Evolutionary conservation across 2,113 vertebrate genomes (phyloP).

Genomic region (Silurus meridionalis): DNA sequence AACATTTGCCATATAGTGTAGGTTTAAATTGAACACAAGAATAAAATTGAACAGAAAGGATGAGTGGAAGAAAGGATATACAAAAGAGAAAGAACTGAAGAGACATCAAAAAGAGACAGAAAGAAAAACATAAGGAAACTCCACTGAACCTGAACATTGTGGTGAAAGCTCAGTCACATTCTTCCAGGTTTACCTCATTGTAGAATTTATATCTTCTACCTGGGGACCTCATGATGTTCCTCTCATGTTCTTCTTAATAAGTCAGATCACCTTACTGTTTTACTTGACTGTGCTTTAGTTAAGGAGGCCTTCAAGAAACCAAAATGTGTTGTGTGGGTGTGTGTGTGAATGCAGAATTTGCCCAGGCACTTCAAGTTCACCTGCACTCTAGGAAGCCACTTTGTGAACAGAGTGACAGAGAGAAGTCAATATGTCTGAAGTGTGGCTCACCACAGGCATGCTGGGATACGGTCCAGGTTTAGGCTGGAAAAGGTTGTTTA

Average conservation of each 20-base stretch:
- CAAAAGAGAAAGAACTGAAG: background rate
- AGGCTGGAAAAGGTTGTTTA: background rate
- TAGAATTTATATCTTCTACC: background rate
- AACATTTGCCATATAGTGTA: too few relatives aligned
- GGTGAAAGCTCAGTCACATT: background rate
- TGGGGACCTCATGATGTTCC: background rate
- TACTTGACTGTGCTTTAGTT: background rate
- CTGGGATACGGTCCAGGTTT: background rate
- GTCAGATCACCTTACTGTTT: background rate
- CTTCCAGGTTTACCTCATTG: background rate
- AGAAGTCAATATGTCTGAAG: conserved; percentile 1
- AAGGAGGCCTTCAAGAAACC: background rate
- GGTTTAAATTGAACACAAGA: background rate
- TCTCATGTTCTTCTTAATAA: background rate
- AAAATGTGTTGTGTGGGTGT: conserved; percentile 3
- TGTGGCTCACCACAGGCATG: conserved; percentile 15
- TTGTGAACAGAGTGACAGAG: too few relatives aligned
- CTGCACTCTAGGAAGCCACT: too few relatives aligned
- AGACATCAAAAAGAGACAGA: too few relatives aligned
- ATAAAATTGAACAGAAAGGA: too few relatives aligned
- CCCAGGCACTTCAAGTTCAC: too few relatives aligned
- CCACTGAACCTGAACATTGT: background rate
- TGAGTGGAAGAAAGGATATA: too few relatives aligned
- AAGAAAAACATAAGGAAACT: too few relatives aligned
- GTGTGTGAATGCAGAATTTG: background rate